Conservation (phyloP, 2,888 invertebrate species). For the Athalia circularis region DNA sequence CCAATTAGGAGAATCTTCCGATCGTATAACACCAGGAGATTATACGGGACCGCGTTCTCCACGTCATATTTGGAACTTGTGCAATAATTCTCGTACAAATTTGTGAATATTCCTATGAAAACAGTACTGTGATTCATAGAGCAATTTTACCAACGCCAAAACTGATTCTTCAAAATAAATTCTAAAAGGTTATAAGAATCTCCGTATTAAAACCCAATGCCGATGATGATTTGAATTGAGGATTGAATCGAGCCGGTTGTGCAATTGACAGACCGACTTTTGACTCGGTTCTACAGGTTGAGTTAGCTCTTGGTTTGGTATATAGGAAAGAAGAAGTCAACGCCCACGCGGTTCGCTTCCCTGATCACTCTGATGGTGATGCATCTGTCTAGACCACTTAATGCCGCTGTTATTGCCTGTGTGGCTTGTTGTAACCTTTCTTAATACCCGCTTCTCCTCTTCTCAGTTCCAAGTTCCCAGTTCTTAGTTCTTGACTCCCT, state of each 20-base stretch:
- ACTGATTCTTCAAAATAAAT: too few relatives aligned
- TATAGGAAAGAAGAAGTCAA: slow-evolving; percentile 48
- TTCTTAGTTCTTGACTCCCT: slow-evolving; percentile 8
- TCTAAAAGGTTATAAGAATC: too few relatives aligned
- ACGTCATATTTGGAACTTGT: background rate
- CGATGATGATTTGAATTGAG: too few relatives aligned
- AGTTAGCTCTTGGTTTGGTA: background rate
- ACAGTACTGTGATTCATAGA: too few relatives aligned
- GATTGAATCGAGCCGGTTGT: too few relatives aligned
- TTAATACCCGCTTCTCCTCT: slow-evolving; percentile 31
- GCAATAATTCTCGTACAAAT: background rate
- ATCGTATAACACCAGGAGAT: slow-evolving; percentile 4
- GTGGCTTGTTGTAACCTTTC: slow-evolving; percentile 45
- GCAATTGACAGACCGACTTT: too few relatives aligned
- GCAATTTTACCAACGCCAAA: too few relatives aligned
- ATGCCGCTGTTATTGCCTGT: slow-evolving; percentile 46
- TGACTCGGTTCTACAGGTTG: too few relatives aligned
- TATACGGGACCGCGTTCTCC: background rate
- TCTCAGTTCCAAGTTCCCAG: background rate
- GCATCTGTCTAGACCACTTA: slow-evolving; percentile 49
- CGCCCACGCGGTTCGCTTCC: slow-evolving; percentile 53
- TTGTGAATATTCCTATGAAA: too few relatives aligned
- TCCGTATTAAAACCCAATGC: too few relatives aligned
- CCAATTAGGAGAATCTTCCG: slow-evolving; percentile 20
- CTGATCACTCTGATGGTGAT: slow-evolving; percentile 46